Evolutionary conservation across 2,888 invertebrate species (phyloP).

Genomic region (Leptinotarsa tumamoca): DNA sequence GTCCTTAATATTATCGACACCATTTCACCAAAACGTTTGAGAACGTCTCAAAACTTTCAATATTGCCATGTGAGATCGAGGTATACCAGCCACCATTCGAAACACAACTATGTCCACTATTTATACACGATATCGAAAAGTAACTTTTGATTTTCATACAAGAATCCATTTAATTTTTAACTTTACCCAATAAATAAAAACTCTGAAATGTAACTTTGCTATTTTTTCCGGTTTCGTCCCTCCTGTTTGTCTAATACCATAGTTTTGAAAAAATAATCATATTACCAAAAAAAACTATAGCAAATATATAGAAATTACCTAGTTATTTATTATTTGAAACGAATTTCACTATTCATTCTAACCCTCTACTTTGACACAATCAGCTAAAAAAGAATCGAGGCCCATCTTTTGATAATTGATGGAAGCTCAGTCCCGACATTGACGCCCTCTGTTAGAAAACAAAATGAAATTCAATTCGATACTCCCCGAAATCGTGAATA

Average conservation of each 20-base stretch:
- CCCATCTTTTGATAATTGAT: background rate
- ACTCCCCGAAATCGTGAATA: background rate
- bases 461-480: background rate
- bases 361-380: background rate
- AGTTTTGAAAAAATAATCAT: too few species aligned
- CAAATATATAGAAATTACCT: too few species aligned
- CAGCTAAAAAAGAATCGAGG: background rate
- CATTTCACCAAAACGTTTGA: conserved; percentile 3
- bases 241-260: too few species aligned
- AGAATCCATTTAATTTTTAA: background rate
- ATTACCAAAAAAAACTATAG: too few species aligned
- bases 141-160: background rate
- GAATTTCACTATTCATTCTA: background rate
- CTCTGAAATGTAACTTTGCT: too few species aligned
- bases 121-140: background rate
- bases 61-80: conserved; percentile 17
- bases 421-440: background rate
- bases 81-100: background rate
- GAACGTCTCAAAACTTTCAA: conserved; percentile 1
- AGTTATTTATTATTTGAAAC: too few species aligned
- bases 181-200: background rate
- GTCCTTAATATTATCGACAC: background rate
- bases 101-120: background rate
- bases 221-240: too few species aligned
- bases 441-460: background rate